Conservation (phyloP, 1,140 invertebrate genomes). For the Papilio helenus region DNA sequence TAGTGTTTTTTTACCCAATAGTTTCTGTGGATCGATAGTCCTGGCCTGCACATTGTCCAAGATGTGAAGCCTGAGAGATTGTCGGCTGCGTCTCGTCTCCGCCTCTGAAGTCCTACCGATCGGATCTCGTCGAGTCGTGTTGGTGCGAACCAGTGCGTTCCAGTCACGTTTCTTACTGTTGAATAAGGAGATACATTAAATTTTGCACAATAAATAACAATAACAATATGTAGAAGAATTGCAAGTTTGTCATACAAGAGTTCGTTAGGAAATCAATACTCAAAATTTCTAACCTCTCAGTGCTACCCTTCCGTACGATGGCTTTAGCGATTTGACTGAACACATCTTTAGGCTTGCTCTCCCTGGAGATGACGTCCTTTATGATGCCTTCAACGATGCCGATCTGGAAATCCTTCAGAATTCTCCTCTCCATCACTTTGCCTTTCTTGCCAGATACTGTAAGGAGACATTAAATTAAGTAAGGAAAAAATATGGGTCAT, state of each 20-base stretch:
- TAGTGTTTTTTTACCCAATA: constrained; percentile 82
- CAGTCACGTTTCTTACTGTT: constrained; percentile 89
- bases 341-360: constrained; percentile 89
- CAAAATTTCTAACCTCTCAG: constrained; percentile 71
- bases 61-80: constrained; percentile 87
- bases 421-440: constrained; percentile 91
- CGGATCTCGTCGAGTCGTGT: constrained; percentile 87
- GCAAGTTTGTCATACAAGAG: too few species aligned
- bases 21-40: constrained; percentile 87
- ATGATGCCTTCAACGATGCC: constrained; percentile 93
- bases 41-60: constrained; percentile 85
- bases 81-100: constrained; percentile 84
- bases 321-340: constrained; percentile 91
- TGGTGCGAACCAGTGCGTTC: constrained; percentile 91
- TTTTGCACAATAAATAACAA: too few species aligned
- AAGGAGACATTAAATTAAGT: constrained; percentile 39
- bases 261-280: neutral
- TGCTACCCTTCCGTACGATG: constrained; percentile 86
- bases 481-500: neutral
- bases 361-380: constrained; percentile 86
- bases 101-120: constrained; percentile 90
- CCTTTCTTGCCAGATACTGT: constrained; percentile 92
- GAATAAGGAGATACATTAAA: neutral
- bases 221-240: too few species aligned
- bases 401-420: constrained; percentile 95